These are phyloP conservation scores for Antheraea mylitta DNA, from an alignment of 1,140 invertebrate genomes.

Conservation along the genomic window DNA sequence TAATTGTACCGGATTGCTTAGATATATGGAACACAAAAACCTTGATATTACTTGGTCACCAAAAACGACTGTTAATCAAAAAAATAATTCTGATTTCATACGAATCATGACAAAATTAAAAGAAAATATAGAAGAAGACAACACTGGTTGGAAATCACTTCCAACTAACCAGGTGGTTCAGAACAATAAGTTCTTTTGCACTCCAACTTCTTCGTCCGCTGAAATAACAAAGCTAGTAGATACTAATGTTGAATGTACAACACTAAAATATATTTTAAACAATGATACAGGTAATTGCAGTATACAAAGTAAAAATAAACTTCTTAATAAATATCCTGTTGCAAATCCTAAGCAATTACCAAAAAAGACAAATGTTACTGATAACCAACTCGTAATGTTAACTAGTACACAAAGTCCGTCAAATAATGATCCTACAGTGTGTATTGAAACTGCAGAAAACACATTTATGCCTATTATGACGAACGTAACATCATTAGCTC, in stretches of 20 bases:
- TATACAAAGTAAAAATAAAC: constrained; percentile 30
- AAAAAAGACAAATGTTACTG: constrained; percentile 35
- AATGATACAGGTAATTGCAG: not conserved
- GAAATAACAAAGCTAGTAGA: not conserved
- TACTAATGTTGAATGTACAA: not conserved
- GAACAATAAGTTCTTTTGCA: not conserved
- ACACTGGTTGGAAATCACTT: constrained; percentile 30
- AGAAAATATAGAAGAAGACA: constrained; percentile 26
- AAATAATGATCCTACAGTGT: not conserved
- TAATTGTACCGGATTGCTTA: constrained; percentile 52
- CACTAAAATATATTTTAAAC: not conserved
- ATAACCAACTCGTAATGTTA: not conserved
- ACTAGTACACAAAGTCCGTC: not conserved
- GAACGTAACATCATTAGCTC: constrained; percentile 45
- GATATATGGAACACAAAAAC: constrained; percentile 58
- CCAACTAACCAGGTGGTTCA: not conserved
- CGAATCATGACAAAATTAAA: constrained; percentile 40
- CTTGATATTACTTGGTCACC: constrained; percentile 50
- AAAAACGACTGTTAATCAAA: constrained; percentile 17
- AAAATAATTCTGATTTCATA: constrained; percentile 33
- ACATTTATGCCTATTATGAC: constrained; percentile 48
- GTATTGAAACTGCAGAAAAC: constrained; percentile 11
- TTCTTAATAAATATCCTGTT: constrained; percentile 60
- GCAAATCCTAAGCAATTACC: constrained; percentile 63
- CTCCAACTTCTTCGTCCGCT: not conserved